A percentile compares a stretch with the other conserved stretches of the same genome.
phyloP scores from a whole-genome alignment of 2,113 vertebrate species.

The Colius striatus region DNA sequence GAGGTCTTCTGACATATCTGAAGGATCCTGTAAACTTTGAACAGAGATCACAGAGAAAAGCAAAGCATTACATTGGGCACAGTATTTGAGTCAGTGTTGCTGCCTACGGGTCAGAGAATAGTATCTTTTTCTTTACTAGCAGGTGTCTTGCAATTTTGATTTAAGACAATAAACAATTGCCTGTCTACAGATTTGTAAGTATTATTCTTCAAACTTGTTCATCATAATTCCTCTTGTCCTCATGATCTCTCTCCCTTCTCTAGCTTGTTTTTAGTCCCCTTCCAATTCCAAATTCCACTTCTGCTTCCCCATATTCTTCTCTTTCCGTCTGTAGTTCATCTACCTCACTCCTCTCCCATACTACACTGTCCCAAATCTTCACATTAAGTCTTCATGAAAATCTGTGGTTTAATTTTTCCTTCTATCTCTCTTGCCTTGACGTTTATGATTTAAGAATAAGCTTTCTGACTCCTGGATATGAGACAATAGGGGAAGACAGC shows the following conservation, averaged over 20 bases:
- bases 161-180: background rate
- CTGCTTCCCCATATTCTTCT: background rate
- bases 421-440: background rate
- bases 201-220: background rate
- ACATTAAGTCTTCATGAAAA: background rate
- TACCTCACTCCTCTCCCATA: background rate
- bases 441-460: background rate
- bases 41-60: background rate
- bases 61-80: background rate
- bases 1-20: background rate
- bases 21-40: background rate
- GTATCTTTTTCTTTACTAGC: background rate
- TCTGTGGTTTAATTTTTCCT: background rate
- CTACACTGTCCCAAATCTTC: background rate
- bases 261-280: background rate
- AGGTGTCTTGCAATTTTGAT: background rate
- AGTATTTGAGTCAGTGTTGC: background rate
- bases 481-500: background rate
- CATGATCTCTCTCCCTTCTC: background rate
- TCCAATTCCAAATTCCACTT: background rate
- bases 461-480: background rate
- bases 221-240: background rate
- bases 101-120: background rate
- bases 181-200: background rate
- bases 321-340: background rate